Evolutionary conservation across 2,797 vertebrate genomes (phyloP).

Genomic region (Acipenser ruthenus): DNA sequence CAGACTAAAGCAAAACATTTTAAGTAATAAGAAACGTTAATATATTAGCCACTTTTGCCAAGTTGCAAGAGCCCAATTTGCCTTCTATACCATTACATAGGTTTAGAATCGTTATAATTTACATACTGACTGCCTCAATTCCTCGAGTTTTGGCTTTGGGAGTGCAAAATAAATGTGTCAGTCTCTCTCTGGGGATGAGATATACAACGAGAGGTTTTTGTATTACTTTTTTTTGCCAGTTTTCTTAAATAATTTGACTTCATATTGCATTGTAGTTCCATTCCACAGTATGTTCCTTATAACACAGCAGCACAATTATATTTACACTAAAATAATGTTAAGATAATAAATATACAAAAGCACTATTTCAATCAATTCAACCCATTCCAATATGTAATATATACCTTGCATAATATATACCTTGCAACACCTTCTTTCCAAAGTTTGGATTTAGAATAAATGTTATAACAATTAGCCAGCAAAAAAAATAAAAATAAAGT

Average conservation of each 20-base stretch:
- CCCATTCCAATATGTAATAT: constrained; percentile 9
- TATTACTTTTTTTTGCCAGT: constrained; percentile 7
- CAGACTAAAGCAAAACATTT: too few relatives aligned
- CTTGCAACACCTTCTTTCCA: constrained; percentile 7
- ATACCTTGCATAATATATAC: not conserved
- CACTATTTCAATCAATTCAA: not conserved
- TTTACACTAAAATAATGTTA: constrained; percentile 18
- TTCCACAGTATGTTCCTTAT: constrained; percentile 11
- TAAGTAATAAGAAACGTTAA: too few relatives aligned
- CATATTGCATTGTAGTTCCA: not conserved
- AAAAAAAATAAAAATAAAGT: constrained; percentile 13
- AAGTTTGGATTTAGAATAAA: constrained; percentile 11
- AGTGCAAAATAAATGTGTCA: constrained; percentile 4
- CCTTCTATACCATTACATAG: too few relatives aligned
- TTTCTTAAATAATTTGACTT: constrained; percentile 1
- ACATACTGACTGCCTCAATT: not conserved
- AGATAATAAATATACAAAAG: constrained; percentile 14
- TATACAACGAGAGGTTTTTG: constrained; percentile 18
- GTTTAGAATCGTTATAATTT: too few relatives aligned
- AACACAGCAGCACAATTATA: constrained; percentile 23
- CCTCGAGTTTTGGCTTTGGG: constrained; percentile 3
- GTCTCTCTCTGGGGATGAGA: too few relatives aligned
- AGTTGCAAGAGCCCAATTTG: too few relatives aligned
- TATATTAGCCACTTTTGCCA: too few relatives aligned
- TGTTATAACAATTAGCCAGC: constrained; percentile 23